A percentile compares a stretch with the other conserved stretches of the same genome.
phyloP scores from a whole-genome alignment of 2,113 vertebrate genomes.

The Hymenochirus boettgeri region DNA sequence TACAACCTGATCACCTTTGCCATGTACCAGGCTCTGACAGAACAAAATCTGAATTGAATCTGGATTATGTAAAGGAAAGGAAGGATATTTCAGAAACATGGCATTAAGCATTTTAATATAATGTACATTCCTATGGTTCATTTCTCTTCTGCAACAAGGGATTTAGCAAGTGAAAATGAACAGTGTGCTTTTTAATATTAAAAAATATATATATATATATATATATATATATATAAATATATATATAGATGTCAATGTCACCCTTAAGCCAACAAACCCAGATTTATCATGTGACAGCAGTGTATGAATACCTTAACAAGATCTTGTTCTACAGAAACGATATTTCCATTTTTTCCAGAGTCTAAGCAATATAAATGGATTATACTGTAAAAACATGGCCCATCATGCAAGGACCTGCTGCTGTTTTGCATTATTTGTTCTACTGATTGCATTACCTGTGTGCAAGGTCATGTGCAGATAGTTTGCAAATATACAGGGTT shows the following conservation, averaged over 20 bases:
- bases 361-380: neutral
- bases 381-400: neutral
- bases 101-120: neutral
- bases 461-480: no score
- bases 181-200: neutral
- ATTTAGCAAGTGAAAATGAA: neutral
- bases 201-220: neutral
- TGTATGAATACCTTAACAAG: neutral
- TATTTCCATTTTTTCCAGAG: neutral
- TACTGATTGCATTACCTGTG: no score
- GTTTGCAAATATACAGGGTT: no score
- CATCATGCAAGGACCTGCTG: no score
- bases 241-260: neutral
- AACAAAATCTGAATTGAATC: neutral
- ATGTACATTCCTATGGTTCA: neutral
- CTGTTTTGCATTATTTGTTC: no score
- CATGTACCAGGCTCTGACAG: neutral
- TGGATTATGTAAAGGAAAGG: neutral
- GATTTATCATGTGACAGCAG: neutral
- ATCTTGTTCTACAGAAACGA: neutral
- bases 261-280: neutral
- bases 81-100: neutral
- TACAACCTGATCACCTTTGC: neutral
- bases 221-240: neutral
- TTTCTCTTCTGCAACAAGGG: neutral